These are phyloP conservation scores for Trididemnum clinides DNA, from an alignment of 23 tunicate species.

Conservation along the genomic window DNA sequence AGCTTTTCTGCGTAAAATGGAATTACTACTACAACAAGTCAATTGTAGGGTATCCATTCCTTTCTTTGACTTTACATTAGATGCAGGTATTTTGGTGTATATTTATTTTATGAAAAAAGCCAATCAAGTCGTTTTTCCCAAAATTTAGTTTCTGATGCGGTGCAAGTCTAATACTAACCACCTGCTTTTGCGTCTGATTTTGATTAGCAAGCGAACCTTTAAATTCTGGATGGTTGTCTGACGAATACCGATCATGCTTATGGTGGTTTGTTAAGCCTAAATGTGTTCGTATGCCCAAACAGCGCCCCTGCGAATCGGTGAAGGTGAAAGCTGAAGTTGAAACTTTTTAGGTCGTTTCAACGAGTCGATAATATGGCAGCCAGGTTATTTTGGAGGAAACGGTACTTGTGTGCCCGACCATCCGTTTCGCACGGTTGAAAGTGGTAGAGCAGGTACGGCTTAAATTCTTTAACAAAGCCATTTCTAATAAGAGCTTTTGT, in stretches of 20 bases:
- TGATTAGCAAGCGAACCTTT: too few relatives aligned
- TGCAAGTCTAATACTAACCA: not conserved
- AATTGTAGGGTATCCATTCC: constrained; percentile 72
- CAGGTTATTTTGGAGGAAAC: constrained; percentile 82
- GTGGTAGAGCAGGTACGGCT: constrained; percentile 1
- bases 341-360: constrained; percentile 44
- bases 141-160: too few relatives aligned
- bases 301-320: too few relatives aligned
- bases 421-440: constrained; percentile 52
- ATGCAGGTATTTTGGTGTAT: too few relatives aligned
- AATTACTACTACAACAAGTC: constrained; percentile 57
- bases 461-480: not conserved
- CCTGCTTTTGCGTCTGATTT: not conserved
- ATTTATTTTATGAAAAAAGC: too few relatives aligned
- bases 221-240: too few relatives aligned
- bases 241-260: too few relatives aligned
- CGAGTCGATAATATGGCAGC: constrained; percentile 87
- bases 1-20: constrained; percentile 76
- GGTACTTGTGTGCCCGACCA: constrained; percentile 84
- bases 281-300: too few relatives aligned
- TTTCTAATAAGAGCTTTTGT: too few relatives aligned
- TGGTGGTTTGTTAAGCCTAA: too few relatives aligned
- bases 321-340: not conserved
- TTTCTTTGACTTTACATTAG: constrained; percentile 81
- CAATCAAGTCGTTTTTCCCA: too few relatives aligned